Percentiles rank a stretch among this genome's conserved stretches.
Conservation (phyloP, 2,888 invertebrate species). For the Xanthorhoe designata region DNA sequence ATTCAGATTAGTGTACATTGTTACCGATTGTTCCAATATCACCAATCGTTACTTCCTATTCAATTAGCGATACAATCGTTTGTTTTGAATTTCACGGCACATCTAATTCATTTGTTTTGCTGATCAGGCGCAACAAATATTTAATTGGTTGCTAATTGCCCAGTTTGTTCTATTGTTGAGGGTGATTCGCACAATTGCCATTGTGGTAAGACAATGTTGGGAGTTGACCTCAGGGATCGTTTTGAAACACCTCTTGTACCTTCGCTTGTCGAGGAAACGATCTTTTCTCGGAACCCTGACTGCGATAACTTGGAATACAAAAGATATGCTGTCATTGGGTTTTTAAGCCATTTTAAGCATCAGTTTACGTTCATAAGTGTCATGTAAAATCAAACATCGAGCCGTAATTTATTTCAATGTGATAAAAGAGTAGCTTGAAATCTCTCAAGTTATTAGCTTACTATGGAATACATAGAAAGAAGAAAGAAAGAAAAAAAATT, state of each 20-base stretch:
- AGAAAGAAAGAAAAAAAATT: no score
- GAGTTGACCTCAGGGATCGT: conserved; percentile 78
- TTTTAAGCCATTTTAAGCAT: conserved; percentile 6
- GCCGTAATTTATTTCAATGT: no score
- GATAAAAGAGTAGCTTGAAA: no score
- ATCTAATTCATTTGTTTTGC: conserved; percentile 60
- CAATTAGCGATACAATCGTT: conserved; percentile 45
- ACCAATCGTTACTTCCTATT: conserved; percentile 34
- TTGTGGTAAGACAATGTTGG: conserved; percentile 82
- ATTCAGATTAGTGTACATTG: conserved; percentile 28
- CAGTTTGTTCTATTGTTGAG: conserved; percentile 73
- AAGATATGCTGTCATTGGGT: conserved; percentile 26
- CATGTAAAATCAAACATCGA: no score
- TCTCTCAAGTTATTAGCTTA: no score
- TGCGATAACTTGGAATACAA: conserved; percentile 39
- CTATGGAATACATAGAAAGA: no score
- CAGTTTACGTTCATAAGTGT: neutral
- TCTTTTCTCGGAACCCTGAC: conserved; percentile 56
- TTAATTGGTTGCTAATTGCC: conserved; percentile 82
- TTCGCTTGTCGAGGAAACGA: conserved; percentile 58
- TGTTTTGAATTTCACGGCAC: conserved; percentile 50
- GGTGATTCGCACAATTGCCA: conserved; percentile 81
- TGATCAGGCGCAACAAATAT: conserved; percentile 70
- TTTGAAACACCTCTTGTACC: conserved; percentile 59
- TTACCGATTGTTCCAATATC: conserved; percentile 28